phyloP scores from a whole-genome alignment of 2,113 vertebrate genomes.

The Australoheros scitulus region DNA sequence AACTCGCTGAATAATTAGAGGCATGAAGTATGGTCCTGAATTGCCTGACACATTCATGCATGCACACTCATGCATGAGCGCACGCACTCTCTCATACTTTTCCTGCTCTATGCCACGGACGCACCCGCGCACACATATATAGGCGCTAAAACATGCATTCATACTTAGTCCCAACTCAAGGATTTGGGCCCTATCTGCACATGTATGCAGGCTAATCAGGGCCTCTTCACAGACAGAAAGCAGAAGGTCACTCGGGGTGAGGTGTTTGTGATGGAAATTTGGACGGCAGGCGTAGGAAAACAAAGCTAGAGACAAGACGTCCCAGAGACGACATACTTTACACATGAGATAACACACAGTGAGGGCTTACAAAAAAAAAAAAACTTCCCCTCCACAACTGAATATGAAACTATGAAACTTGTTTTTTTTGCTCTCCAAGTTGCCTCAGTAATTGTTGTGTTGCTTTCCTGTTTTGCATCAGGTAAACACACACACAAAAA shows the following conservation, averaged over 20 bases:
- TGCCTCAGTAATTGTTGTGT: neutral
- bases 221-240: slow-evolving; percentile 67
- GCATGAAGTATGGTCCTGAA: slow-evolving; percentile 36
- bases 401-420: neutral
- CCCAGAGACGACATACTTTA: slow-evolving; percentile 74
- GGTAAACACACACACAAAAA: too few relatives aligned
- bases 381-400: neutral
- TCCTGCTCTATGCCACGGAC: neutral
- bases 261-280: slow-evolving; percentile 84
- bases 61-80: slow-evolving; percentile 36
- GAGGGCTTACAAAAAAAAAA: neutral
- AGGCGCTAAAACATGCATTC: slow-evolving; percentile 27
- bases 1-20: slow-evolving; percentile 57
- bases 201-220: slow-evolving; percentile 72
- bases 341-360: slow-evolving; percentile 72
- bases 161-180: slow-evolving; percentile 34
- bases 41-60: slow-evolving; percentile 16
- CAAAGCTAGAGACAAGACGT: slow-evolving; percentile 71
- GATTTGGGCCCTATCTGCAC: slow-evolving; percentile 66
- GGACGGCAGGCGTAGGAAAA: slow-evolving; percentile 79
- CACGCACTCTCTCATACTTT: slow-evolving; percentile 11
- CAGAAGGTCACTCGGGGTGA: slow-evolving; percentile 75
- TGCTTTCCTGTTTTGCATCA: neutral
- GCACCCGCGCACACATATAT: neutral
- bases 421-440: neutral